Evolutionary conservation across 2,113 vertebrate genomes (phyloP), one percentile per base, ranked within the genome.

Genomic region (Myiozetetes cayanensis): DNA sequence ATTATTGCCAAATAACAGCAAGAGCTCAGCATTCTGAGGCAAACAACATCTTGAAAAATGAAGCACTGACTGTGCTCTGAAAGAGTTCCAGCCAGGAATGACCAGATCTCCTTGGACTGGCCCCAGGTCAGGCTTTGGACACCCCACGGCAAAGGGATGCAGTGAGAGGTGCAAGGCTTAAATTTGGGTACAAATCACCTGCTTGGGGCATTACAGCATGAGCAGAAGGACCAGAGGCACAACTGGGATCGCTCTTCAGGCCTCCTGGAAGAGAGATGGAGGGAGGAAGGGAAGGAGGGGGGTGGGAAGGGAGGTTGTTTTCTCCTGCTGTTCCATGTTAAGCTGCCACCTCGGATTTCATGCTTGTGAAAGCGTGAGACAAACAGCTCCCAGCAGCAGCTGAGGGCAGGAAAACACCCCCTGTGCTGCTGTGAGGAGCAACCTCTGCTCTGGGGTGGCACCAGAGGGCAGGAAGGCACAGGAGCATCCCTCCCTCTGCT

Each of bases 271-370:
- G 62, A 28, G 10, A 22, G 11, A 44, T 18, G 12, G 19, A 62
- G n/a, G 67, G 37, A 74, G 14, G n/a, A n/a, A 74, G 19, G 31
- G 10, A 30, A 10, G 18, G 43, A 47, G 28, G 30, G 56, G 35
- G 28, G 5, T 7, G 4, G 25, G 21, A 39, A 35, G 23, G 33
- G 58, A 47, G 35, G 5, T 22, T 31, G 8, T 44, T 61, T 27
- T 37, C 49, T 87, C 59, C 82, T 66, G 53, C 84, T 83, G 76
- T 62, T 73, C 23, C 25, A 3, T 6, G n/a, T 47, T 63, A 30
- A 84, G 85, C 84, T 93, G 92, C 80, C 90, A 73, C 50, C 46
- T 80, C 18, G 43, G 35, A 81, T 93, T 84, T 91, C 65, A 68
- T 1, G n/a, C 73, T 89, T 37, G 73, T n/a, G 22, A 19, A 43